Evolutionary conservation across 2,113 vertebrate genomes (phyloP).

Genomic region (Jacana jacana): DNA sequence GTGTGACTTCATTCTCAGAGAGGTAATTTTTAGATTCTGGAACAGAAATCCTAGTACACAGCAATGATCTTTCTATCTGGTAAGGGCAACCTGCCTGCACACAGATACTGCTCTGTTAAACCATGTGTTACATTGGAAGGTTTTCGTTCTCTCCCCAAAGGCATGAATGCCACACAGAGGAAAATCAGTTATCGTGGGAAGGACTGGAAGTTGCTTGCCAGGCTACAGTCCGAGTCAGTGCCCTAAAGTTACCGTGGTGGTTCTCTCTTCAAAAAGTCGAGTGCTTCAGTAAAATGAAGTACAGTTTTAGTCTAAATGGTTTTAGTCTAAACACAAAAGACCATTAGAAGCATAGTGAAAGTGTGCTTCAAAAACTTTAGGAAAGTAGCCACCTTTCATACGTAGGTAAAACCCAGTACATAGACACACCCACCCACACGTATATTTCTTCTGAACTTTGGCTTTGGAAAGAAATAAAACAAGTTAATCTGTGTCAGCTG

Average conservation of each 20-base stretch:
- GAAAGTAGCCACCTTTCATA: background rate
- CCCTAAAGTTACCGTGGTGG: background rate
- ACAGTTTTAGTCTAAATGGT: background rate
- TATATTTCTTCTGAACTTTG: background rate
- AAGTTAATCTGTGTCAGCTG: background rate
- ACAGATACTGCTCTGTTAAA: background rate
- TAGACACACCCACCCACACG: too few species aligned
- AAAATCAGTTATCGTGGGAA: background rate
- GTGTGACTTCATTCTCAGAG: background rate
- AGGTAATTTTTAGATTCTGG: background rate
- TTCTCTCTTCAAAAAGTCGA: background rate
- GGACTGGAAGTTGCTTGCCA: background rate
- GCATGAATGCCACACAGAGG: background rate
- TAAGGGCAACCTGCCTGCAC: background rate
- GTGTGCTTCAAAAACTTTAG: background rate
- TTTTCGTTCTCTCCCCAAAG: background rate
- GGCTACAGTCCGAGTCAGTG: background rate
- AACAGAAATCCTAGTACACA: background rate
- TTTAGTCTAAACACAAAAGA: background rate
- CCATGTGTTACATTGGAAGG: background rate
- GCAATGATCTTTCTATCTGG: background rate
- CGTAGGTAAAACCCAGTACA: background rate
- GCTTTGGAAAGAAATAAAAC: background rate
- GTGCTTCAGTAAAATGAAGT: background rate
- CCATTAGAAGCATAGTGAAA: background rate